These are phyloP conservation scores for Chiropotes sagulatus DNA, from an alignment of 2,797 vertebrate genomes.

Conservation along the genomic window DNA sequence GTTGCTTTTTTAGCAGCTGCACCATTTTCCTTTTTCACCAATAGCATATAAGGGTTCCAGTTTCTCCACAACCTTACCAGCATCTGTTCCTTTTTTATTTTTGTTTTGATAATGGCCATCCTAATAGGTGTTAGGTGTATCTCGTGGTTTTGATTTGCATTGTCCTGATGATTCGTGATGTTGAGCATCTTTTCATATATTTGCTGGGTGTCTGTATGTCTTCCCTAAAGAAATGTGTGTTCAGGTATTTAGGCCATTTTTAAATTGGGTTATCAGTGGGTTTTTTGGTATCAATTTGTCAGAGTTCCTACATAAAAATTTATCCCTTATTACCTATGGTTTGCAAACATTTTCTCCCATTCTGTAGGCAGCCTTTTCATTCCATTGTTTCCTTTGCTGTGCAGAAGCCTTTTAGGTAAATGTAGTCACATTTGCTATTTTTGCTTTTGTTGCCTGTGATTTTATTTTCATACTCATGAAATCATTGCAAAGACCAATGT, in stretches of 20 bases:
- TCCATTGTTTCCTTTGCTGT: background rate
- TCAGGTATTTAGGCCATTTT: background rate
- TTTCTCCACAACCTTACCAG: background rate
- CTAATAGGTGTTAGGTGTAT: background rate
- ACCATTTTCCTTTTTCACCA: background rate
- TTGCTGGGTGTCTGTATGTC: background rate
- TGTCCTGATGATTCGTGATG: background rate
- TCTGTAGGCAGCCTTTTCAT: background rate
- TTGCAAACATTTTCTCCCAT: background rate
- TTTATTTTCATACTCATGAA: background rate
- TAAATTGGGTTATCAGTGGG: background rate
- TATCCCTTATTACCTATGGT: background rate
- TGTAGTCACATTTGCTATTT: background rate
- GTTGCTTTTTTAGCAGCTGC: background rate
- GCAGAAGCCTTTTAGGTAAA: background rate
- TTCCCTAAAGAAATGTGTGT: background rate
- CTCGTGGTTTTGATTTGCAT: background rate
- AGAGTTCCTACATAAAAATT: background rate
- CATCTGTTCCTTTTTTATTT: background rate
- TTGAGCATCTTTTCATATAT: background rate
- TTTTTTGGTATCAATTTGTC: background rate
- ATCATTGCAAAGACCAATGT: background rate
- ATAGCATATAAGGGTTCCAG: background rate
- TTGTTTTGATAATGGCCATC: background rate
- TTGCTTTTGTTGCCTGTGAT: background rate